Percentiles rank a stretch among this genome's conserved stretches.
These are phyloP conservation scores for Ostrea edulis DNA, from an alignment of 1,140 invertebrate genomes.

Conservation along the genomic window DNA sequence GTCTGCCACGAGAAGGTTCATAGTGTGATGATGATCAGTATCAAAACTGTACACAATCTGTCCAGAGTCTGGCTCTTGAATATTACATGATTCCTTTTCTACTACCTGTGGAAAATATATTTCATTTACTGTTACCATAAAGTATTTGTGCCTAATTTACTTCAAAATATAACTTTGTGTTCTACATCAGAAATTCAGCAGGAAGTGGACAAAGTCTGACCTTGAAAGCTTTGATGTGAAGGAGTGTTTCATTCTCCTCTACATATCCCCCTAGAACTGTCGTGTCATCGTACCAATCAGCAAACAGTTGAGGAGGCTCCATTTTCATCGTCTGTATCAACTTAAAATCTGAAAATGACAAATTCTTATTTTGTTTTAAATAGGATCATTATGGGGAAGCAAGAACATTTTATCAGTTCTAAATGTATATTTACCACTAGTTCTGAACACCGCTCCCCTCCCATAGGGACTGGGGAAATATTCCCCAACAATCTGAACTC, in stretches of 20 bases:
- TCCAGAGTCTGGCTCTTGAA: slow-evolving; percentile 20
- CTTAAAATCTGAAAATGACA: slow-evolving; percentile 57
- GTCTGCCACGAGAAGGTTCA: slow-evolving; percentile 61
- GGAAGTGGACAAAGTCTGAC: slow-evolving; percentile 36
- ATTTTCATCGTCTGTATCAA: slow-evolving; percentile 58
- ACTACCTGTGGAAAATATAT: background rate
- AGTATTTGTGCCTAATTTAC: background rate
- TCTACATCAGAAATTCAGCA: background rate
- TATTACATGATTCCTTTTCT: background rate
- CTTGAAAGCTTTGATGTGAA: slow-evolving; percentile 60
- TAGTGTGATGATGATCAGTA: slow-evolving; percentile 56
- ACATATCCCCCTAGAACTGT: slow-evolving; percentile 60
- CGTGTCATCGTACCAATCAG: slow-evolving; percentile 62
- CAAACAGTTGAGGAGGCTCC: slow-evolving; percentile 68
- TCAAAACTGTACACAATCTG: slow-evolving; percentile 52
- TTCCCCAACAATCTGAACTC: slow-evolving; percentile 50
- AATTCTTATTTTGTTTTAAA: background rate
- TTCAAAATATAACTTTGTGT: background rate
- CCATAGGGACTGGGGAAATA: slow-evolving; percentile 42
- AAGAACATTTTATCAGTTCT: too few species aligned
- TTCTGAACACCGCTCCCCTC: slow-evolving; percentile 53
- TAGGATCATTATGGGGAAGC: too few species aligned
- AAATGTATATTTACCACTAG: slow-evolving; percentile 41
- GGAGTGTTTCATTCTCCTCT: slow-evolving; percentile 39
- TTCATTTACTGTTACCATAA: background rate